phyloP scores from a whole-genome alignment of 2,888 invertebrate genomes.

The Alviniconcha strummeri region DNA sequence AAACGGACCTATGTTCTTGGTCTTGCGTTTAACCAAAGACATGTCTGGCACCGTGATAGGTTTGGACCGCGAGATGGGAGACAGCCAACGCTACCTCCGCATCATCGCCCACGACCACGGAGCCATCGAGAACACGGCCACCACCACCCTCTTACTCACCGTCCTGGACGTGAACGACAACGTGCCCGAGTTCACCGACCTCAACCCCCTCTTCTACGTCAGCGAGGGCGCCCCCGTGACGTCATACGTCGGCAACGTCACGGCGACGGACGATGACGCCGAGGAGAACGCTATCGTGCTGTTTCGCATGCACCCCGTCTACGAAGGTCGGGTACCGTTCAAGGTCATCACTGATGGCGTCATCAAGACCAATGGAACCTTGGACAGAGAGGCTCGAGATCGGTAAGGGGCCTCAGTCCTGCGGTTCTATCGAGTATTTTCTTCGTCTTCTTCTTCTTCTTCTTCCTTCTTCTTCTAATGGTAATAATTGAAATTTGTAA shows the following conservation, averaged over 20 bases:
- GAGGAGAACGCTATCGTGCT: slow-evolving; percentile 40
- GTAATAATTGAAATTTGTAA: too few species aligned
- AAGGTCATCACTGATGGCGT: slow-evolving; percentile 82
- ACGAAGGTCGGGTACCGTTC: slow-evolving; percentile 40
- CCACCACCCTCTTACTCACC: slow-evolving; percentile 86
- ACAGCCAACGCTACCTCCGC: slow-evolving; percentile 82
- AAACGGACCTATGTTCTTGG: too few species aligned
- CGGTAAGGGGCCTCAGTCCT: neutral
- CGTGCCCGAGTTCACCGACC: slow-evolving; percentile 83
- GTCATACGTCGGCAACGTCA: slow-evolving; percentile 39
- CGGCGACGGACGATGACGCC: slow-evolving; percentile 40
- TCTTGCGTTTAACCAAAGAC: too few species aligned
- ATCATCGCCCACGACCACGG: slow-evolving; percentile 93
- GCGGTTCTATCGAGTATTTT: neutral
- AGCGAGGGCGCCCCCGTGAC: slow-evolving; percentile 34
- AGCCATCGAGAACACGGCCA: slow-evolving; percentile 77
- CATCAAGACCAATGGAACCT: slow-evolving; percentile 85
- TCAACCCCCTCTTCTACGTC: slow-evolving; percentile 34
- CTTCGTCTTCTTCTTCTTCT: neutral
- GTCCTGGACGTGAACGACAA: slow-evolving; percentile 97
- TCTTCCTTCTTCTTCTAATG: too few species aligned
- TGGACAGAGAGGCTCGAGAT: slow-evolving; percentile 81
- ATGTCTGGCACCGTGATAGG: slow-evolving; percentile 71
- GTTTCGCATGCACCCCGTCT: slow-evolving; percentile 24
- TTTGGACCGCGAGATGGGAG: slow-evolving; percentile 89